Percentiles rank a stretch among this genome's conserved stretches.
phyloP scores from a whole-genome alignment of 2,113 vertebrate species.

The Gallinago media region DNA sequence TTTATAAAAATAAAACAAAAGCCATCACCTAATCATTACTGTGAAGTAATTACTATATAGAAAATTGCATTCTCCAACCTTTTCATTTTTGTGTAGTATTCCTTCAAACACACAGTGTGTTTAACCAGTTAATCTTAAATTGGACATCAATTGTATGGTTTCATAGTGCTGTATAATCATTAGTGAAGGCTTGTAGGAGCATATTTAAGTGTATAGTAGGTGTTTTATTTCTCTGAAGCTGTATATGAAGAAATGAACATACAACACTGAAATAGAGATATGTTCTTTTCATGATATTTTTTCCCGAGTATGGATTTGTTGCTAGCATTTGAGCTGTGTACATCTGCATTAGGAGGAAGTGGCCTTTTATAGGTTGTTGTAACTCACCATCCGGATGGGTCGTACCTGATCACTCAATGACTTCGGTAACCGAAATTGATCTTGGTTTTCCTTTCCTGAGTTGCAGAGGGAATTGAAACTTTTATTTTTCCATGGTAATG shows the following conservation, averaged over 20 bases:
- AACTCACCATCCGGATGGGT: neutral
- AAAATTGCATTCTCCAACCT: neutral
- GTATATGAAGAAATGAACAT: neutral
- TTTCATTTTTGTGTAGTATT: neutral
- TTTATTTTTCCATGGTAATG: constrained; percentile 28
- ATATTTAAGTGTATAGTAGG: neutral
- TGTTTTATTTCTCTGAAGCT: neutral
- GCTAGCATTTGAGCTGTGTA: neutral
- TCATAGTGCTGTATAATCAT: neutral
- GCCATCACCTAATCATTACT: neutral
- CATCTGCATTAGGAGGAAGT: neutral
- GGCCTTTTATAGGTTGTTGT: neutral
- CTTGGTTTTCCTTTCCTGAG: neutral
- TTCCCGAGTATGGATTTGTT: neutral
- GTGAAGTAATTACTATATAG: neutral
- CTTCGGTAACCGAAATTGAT: neutral
- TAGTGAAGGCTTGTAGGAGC: neutral
- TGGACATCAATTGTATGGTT: neutral
- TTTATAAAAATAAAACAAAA: neutral
- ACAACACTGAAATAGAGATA: neutral
- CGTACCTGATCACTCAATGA: neutral
- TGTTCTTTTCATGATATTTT: neutral
- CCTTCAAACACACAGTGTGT: neutral
- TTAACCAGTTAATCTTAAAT: neutral
- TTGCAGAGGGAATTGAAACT: neutral